Evolutionary conservation across 2,888 invertebrate genomes (phyloP), one percentile per base, ranked within the genome.

Genomic region (Choristoneura rosaceana): DNA sequence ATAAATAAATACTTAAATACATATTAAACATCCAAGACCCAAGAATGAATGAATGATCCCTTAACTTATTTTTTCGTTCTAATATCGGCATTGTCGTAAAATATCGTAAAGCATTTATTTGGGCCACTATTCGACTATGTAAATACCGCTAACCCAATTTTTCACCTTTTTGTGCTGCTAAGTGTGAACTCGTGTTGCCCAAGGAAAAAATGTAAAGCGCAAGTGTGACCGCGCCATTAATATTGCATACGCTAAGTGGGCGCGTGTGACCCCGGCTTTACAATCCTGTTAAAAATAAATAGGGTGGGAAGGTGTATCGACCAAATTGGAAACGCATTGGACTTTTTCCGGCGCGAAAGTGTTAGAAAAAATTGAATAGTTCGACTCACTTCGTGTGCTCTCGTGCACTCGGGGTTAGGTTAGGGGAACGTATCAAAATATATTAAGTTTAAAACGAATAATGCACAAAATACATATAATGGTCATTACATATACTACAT

Each of bases 191-290:
- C 43, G 25, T 62, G 62, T 62, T 25, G 15, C 10, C 7, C 14
- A 15, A 45, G 43, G 45, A 17, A 5, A 52, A 52, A 50, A 50
- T 50, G 15, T 5, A 41, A 45, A 12, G 62, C 17, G 62, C 62
- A 5, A 62, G 62, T 62, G 62, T 45, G 62, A 43, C 62, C 62
- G 5, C 62, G n/a, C 17, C 43, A 62, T 62, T 62, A 62, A 62
- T 62, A 41, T 62, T 62, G 62, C 62, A 62, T 43, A 41, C 14
- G 25, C 38, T 62, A 62, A 62, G 62, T 62, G 62, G 43, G 43
- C 62, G 17, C 12, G 17, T 62, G 62, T 62, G 62, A 43, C 43
- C 62, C 62, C 12, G 4, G 43, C 62, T 62, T 62, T 25, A 25
- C 25, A 52, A 52, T 43, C 41, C 43, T 12, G 17, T 62, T 43